Base-by-base conservation (phyloP, 2,888 invertebrate genomes). In the Drosophila rubida region DNA sequence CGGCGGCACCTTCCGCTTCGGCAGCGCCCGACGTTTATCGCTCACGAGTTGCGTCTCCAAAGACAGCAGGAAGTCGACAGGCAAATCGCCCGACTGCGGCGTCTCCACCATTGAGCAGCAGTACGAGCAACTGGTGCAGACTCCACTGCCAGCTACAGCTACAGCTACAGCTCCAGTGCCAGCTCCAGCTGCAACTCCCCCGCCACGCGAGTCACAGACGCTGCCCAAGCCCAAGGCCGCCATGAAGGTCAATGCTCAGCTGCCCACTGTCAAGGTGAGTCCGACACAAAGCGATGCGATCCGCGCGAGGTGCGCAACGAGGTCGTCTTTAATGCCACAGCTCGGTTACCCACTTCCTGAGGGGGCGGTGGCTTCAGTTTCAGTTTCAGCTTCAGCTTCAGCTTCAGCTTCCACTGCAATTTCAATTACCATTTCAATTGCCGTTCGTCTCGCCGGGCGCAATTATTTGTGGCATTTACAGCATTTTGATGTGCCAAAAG, bases 251-350 rank as follows among this genome's bases (percentile, higher is more conserved):
- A 86, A 89, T 67, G 69, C 80, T 55, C 80, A 87, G 61, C 71
- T 86, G 75, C 80, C 83, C 84, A 87, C 73, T 58, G 86, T 79
- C 90, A 90, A 90, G 89, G 90, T 90, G 73, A 89, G 86, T 74
- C 9, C 22, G 9, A 5, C 3, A 22, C 41, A 42, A 25, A 44
- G 19, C 5, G n/a, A n/a, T n/a, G 22, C 41, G 23, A 66, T 44
- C 44, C 35, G 4, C 14, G 4, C 2, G 5, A 16, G 30, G 27
- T 58, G 16, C 35, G 46, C 16, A 14, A 35, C 54, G 41, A 30
- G 35, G 30, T 48, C 58, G 39, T 46, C 54, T 42, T 30, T 41
- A 41, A 32, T 32, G 3, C 9, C 9, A 4, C 4, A 32, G 7
- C 6, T 37, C 7, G 8, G 39, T 39, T 41, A 23, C 11, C 53